These are phyloP conservation scores for Gymnobelideus leadbeateri DNA, from an alignment of 2,113 vertebrate species.

Conservation along the genomic window DNA sequence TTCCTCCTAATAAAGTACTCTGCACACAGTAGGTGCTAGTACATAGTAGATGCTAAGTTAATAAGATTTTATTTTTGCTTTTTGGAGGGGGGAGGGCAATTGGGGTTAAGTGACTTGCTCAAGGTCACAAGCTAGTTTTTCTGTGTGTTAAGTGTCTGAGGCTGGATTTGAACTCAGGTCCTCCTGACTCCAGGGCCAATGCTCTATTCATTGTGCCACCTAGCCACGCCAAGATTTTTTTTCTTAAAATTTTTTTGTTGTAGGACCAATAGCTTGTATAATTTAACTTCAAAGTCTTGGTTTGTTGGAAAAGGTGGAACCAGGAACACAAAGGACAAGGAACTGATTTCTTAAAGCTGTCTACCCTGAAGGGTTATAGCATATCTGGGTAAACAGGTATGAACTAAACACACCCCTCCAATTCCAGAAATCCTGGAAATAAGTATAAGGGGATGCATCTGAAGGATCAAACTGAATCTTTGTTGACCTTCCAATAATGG, in stretches of 20 bases:
- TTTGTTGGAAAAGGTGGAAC: not conserved
- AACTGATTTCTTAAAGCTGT: not conserved
- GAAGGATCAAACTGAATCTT: not conserved
- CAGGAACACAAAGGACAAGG: not conserved
- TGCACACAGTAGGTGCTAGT: not conserved
- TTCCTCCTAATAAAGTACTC: not conserved
- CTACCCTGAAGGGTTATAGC: not conserved
- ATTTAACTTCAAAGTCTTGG: not conserved
- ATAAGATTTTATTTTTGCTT: not conserved
- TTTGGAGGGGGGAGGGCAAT: too few relatives aligned
- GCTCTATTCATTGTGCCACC: too few relatives aligned
- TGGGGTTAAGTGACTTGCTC: too few relatives aligned
- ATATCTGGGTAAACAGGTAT: not conserved
- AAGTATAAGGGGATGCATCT: not conserved
- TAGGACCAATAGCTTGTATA: not conserved
- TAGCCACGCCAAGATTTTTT: too few relatives aligned
- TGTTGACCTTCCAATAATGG: not conserved
- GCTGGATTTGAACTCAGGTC: too few relatives aligned
- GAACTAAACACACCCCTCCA: not conserved
- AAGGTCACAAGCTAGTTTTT: too few relatives aligned
- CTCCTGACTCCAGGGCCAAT: too few relatives aligned
- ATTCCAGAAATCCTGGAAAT: not conserved
- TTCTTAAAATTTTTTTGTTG: not conserved
- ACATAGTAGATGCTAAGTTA: too few relatives aligned
- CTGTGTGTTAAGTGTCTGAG: too few relatives aligned